phyloP scores from a whole-genome alignment of 2,888 invertebrate species.

The Calameuta filiformis region DNA sequence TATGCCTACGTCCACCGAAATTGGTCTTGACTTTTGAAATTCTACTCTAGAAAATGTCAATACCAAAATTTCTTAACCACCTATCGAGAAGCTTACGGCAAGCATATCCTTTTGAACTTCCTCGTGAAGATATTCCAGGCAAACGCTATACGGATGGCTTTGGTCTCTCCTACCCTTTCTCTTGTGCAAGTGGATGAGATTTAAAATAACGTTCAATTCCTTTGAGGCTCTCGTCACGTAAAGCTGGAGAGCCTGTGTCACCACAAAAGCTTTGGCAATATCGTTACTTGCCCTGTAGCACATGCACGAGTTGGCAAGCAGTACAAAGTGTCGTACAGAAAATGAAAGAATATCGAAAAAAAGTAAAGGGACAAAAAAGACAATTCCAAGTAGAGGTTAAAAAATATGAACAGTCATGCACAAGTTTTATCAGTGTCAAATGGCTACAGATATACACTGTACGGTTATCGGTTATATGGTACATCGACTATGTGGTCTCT shows the following conservation, averaged over 20 bases:
- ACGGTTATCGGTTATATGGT: not conserved
- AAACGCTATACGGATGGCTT: not conserved
- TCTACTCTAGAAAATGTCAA: not conserved
- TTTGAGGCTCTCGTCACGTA: not conserved
- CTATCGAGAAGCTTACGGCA: not conserved
- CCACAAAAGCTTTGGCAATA: constrained; percentile 3
- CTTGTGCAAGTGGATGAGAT: constrained; percentile 21
- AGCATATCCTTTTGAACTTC: not conserved
- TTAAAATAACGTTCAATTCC: constrained; percentile 21
- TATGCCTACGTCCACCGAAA: not conserved
- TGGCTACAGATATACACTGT: not conserved
- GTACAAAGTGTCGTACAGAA: not conserved
- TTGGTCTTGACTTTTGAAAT: not conserved
- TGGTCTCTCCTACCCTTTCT: not conserved
- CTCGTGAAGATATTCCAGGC: not conserved
- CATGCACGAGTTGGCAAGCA: not conserved
- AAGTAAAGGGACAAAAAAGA: not conserved
- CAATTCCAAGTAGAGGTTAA: not conserved
- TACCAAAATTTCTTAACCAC: not conserved
- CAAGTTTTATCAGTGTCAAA: not conserved
- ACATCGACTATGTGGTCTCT: not conserved
- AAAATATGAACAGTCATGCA: not conserved
- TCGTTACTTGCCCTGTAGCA: not conserved
- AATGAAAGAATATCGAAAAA: not conserved
- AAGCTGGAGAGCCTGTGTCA: not conserved